A percentile compares a stretch with the other conserved stretches of the same genome.
Conservation (phyloP, 2,113 vertebrate genomes). For the Nothocercus julius region DNA sequence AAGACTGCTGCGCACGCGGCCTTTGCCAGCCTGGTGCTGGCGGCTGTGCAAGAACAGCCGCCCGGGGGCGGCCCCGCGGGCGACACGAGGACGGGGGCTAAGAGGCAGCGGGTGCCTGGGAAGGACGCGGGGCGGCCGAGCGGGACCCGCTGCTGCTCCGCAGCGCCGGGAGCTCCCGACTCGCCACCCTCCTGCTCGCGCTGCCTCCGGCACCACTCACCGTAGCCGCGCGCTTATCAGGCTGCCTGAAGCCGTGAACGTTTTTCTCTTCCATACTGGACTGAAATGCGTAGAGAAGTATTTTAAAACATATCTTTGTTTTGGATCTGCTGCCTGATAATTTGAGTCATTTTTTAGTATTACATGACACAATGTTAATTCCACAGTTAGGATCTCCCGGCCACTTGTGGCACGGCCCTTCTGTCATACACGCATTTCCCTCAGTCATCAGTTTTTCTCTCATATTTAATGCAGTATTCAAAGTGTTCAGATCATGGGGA, state of each 20-base stretch:
- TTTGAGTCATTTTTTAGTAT: background rate
- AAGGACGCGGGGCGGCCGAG: background rate
- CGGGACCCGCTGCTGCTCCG: background rate
- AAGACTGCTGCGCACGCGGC: background rate
- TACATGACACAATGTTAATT: background rate
- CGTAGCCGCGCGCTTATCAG: background rate
- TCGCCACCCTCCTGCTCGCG: too few species aligned
- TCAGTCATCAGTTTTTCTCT: background rate
- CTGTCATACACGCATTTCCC: accelerated
- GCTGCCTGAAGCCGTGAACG: background rate
- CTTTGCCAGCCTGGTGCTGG: accelerated
- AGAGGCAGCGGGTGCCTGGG: background rate
- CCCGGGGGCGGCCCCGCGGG: background rate
- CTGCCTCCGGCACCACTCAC: background rate
- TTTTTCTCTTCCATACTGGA: background rate
- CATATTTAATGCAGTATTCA: background rate
- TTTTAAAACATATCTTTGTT: background rate
- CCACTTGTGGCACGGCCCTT: background rate
- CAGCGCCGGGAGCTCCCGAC: background rate
- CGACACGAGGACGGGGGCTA: background rate
- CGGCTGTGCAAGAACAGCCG: background rate
- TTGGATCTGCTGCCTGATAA: background rate
- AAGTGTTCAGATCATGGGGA: too few species aligned
- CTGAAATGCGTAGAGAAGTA: background rate
- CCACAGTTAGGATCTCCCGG: background rate